Evolutionary conservation across 1,140 invertebrate genomes (phyloP), one percentile per base, ranked within the genome.

Genomic region (Drosophila grimshawi): DNA sequence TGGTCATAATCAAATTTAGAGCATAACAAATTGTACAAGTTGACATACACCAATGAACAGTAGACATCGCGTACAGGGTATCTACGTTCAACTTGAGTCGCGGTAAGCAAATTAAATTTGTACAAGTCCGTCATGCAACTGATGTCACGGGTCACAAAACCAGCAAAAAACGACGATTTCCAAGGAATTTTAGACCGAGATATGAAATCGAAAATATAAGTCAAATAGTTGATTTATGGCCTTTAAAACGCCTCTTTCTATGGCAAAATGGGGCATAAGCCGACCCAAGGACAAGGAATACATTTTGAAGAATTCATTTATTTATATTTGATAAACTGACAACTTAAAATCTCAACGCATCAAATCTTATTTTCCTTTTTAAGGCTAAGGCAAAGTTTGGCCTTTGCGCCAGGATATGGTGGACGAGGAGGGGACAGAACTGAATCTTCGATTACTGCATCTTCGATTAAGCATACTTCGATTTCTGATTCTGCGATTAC

Each of bases 71-170:
- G 2, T 27, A 33, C 30, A 69, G 66, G 66, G 57, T 61, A 53
- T 61, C 19, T 19, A 19, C 19, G 7, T 45, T 37, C 45, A 52
- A 60, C 48, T 66, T 29, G 41, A 7, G 53, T 33, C 59, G 43
- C 55, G 61, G 59, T 71, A 62, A 48, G 53, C 56, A 63, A 71
- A 67, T 53, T 75, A 59, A 76, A 80, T 81, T 81, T 74, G 77
- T 80, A 71, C 77, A 75, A 80, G 53, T 80, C 63, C 33, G 69
- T 79, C 63, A 80, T 30, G 52, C 51, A 80, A 66, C 67, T 81
- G 79, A 81, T 77, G 77, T 81, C 74, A 78, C 63, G 45, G 48
- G 48, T n/a, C 46, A 55, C 29, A 65, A 57, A 66, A 45, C 63
- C 55, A 19, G 8, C 45, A 39, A 35, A 56, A 35, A 27, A 35